Percentiles rank a stretch among this genome's conserved stretches.
Conservation (phyloP, 2,888 invertebrate species). For the Glomeris marginata region DNA sequence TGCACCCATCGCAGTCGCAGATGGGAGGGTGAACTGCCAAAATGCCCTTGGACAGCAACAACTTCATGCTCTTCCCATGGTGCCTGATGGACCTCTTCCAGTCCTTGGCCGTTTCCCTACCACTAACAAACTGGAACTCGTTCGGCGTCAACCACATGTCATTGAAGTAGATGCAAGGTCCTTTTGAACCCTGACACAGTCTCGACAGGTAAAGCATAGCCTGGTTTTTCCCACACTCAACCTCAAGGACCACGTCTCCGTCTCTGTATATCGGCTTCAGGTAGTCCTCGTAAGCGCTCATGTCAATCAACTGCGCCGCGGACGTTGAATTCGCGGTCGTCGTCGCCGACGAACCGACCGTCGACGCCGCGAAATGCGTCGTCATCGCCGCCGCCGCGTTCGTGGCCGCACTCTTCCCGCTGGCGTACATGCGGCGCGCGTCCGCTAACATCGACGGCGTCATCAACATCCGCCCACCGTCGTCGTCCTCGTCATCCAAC, state of each 20-base stretch:
- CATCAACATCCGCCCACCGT: too few relatives aligned
- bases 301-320: slow-evolving; percentile 4
- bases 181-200: slow-evolving; percentile 33
- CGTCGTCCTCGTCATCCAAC: too few relatives aligned
- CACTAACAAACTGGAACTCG: slow-evolving; percentile 35
- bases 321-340: too few relatives aligned
- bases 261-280: slow-evolving; percentile 19
- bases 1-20: slow-evolving; percentile 29
- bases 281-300: slow-evolving; percentile 19
- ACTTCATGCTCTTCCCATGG: slow-evolving; percentile 33
- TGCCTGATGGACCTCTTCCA: slow-evolving; percentile 36
- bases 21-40: slow-evolving; percentile 30
- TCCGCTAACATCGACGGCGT: too few relatives aligned
- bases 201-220: slow-evolving; percentile 28
- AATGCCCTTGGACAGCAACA: slow-evolving; percentile 32
- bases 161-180: slow-evolving; percentile 33
- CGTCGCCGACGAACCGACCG: too few relatives aligned
- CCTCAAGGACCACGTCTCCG: slow-evolving; percentile 26
- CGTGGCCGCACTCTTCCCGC: too few relatives aligned
- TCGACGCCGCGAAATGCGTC: too few relatives aligned
- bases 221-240: slow-evolving; percentile 30
- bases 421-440: too few relatives aligned
- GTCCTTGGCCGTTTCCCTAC: slow-evolving; percentile 36
- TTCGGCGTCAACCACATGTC: slow-evolving; percentile 35
- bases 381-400: too few relatives aligned